Conservation (phyloP, 2,888 invertebrate species). For the Tetropium fuscum region DNA sequence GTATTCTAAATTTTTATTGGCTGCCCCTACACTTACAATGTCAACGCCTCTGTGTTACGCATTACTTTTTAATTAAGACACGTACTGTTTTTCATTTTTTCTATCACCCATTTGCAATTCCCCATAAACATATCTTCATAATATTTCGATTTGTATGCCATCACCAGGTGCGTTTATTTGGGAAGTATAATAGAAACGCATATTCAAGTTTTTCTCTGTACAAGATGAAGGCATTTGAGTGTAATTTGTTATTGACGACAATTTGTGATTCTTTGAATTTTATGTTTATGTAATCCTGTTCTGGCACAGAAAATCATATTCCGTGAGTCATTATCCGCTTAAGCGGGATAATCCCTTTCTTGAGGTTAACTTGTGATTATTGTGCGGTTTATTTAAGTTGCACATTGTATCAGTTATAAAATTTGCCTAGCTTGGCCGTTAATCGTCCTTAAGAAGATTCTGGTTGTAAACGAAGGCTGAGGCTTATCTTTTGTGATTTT, state of each 20-base stretch:
- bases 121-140: slow-evolving; percentile 5
- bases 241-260: slow-evolving; percentile 6
- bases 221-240: not conserved
- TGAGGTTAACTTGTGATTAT: not conserved
- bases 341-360: slow-evolving; percentile 3
- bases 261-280: not conserved
- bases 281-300: not conserved
- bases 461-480: not conserved
- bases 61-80: slow-evolving; percentile 8
- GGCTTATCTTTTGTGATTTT: not conserved
- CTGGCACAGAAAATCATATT: not conserved
- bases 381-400: not conserved
- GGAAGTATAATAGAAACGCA: slow-evolving; percentile 2
- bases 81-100: slow-evolving; percentile 1
- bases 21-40: too few species aligned
- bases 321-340: not conserved
- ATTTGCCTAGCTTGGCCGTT: too few species aligned
- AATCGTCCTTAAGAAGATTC: not conserved
- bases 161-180: not conserved
- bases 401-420: too few species aligned
- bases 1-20: too few species aligned
- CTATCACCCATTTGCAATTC: slow-evolving; percentile 7
- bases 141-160: slow-evolving; percentile 1
- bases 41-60: not conserved
- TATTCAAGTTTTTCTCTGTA: not conserved